Percentiles rank a stretch among this genome's conserved stretches.
Evolutionary conservation across 2,113 vertebrate genomes (phyloP).

Genomic region (Ailurus styani): DNA sequence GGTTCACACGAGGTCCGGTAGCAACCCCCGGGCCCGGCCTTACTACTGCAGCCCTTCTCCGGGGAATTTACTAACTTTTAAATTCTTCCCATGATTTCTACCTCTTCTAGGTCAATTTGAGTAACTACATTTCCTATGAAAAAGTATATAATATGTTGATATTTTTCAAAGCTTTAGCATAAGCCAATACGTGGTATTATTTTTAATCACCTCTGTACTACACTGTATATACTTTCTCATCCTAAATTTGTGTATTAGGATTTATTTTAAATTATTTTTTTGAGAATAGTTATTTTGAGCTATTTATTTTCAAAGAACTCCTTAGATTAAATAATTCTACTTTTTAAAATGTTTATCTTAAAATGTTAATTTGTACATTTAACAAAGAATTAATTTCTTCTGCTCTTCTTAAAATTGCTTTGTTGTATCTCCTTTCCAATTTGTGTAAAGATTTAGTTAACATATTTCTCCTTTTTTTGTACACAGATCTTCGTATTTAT

Average conservation of each 20-base stretch:
- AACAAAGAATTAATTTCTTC: neutral
- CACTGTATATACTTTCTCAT: neutral
- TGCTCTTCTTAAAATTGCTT: neutral
- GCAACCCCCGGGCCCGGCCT: no score
- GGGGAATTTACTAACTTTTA: neutral
- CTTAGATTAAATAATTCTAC: neutral
- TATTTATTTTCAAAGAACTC: neutral
- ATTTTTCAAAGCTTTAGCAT: neutral
- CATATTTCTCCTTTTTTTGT: neutral
- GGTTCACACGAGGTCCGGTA: no score
- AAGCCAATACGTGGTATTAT: neutral
- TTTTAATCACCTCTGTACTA: neutral
- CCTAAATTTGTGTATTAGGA: neutral
- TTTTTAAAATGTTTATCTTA: neutral
- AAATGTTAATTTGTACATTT: neutral
- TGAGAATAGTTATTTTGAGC: neutral
- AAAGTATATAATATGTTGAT: neutral
- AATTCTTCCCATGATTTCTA: neutral
- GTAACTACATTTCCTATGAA: neutral
- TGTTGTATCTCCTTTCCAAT: neutral
- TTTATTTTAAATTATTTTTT: conserved; percentile 31
- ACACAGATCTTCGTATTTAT: neutral
- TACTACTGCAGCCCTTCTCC: no score
- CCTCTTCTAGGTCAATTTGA: neutral
- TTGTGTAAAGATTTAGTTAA: neutral